Evolutionary conservation across 2,888 invertebrate species (phyloP).

Genomic region (Thecocarcelia acutangulata): DNA sequence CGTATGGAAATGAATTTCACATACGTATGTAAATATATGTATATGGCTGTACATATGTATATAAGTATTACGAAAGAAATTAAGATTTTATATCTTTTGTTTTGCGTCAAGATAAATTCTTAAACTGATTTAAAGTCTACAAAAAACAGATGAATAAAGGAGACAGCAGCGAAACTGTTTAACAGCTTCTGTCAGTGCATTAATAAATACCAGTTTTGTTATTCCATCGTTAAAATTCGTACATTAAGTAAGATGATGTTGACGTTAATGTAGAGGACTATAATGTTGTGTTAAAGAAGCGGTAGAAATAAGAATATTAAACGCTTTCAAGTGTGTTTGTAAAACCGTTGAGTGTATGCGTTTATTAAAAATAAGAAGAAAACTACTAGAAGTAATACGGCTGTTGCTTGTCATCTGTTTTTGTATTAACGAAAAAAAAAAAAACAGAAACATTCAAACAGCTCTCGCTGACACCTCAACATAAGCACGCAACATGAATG

Average conservation of each 20-base stretch:
- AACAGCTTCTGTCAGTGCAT: slow-evolving; percentile 69
- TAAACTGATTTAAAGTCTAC: slow-evolving; percentile 63
- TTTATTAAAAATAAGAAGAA: neutral
- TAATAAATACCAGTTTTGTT: slow-evolving; percentile 62
- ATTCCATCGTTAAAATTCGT: slow-evolving; percentile 38
- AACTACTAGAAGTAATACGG: slow-evolving; percentile 51
- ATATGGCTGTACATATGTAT: too few species aligned
- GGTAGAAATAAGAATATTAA: slow-evolving; percentile 24
- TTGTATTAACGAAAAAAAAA: slow-evolving; percentile 35
- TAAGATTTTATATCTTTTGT: slow-evolving; percentile 56
- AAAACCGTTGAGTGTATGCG: too few species aligned
- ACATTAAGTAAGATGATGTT: slow-evolving; percentile 42
- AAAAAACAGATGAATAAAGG: slow-evolving; percentile 9
- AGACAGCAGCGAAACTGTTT: slow-evolving; percentile 57
- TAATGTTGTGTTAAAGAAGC: slow-evolving; percentile 34
- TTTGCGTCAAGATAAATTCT: slow-evolving; percentile 58
- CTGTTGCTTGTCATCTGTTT: slow-evolving; percentile 69
- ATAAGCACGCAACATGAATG: slow-evolving; percentile 71
- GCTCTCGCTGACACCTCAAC: slow-evolving; percentile 76
- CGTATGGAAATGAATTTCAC: slow-evolving; percentile 29
- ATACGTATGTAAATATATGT: too few species aligned
- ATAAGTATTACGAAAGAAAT: slow-evolving; percentile 30
- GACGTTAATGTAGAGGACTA: slow-evolving; percentile 50
- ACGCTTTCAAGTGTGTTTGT: neutral
- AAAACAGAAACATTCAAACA: slow-evolving; percentile 74